A percentile compares a stretch with the other conserved stretches of the same genome.
phyloP scores from a whole-genome alignment of 2,888 invertebrate genomes.

The Eustalomyia histrio region DNA sequence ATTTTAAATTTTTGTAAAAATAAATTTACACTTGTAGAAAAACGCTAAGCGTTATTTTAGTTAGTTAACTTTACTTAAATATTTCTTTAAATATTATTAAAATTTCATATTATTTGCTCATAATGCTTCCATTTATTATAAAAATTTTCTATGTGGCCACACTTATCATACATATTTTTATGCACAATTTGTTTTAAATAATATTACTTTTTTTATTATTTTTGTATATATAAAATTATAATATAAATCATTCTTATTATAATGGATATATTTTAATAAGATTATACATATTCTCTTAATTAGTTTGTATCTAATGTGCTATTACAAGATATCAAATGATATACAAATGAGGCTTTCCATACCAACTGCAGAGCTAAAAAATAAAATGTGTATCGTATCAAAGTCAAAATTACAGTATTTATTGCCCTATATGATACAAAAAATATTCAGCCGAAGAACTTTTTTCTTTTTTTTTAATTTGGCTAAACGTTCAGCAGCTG shows the following conservation, averaged over 20 bases:
- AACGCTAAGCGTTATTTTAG: conserved; percentile 46
- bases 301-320: conserved; percentile 12
- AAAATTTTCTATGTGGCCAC: background rate
- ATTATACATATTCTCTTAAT: background rate
- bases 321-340: conserved; percentile 31
- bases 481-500: too few species aligned
- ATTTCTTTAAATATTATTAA: background rate
- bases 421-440: too few species aligned
- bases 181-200: conserved; percentile 41
- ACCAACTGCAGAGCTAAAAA: too few species aligned
- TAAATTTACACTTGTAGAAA: background rate
- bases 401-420: too few species aligned
- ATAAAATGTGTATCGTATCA: too few species aligned
- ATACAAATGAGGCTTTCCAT: too few species aligned
- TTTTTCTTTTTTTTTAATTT: too few species aligned
- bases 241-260: background rate
- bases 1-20: conserved; percentile 8
- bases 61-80: background rate
- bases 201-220: conserved; percentile 3
- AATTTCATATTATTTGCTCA: conserved; percentile 10
- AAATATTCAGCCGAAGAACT: too few species aligned
- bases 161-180: conserved; percentile 20
- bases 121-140: conserved; percentile 26
- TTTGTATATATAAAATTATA: conserved; percentile 28
- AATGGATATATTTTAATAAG: background rate